Evolutionary conservation across 2,797 vertebrate genomes (phyloP), one percentile per base, ranked within the genome.

Genomic region (Tarsius wallacei): DNA sequence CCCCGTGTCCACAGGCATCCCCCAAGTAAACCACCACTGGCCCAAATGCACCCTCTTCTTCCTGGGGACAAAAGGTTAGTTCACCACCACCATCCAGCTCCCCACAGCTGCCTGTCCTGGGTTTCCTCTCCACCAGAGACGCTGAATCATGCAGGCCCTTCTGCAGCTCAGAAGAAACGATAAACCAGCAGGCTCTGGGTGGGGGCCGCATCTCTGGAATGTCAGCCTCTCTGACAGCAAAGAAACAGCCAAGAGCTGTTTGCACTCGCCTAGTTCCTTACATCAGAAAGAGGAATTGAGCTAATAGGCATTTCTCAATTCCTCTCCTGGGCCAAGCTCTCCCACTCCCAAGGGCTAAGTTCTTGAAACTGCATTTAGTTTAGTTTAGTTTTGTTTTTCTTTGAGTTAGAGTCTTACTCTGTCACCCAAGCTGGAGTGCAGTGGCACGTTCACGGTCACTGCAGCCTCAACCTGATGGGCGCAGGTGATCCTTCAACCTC

Each of bases 181-280:
- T 61, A 97, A 91, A 83, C 74, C 83, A 95, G 90, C 91, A 98
- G 97, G 90, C 94, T 31, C 71, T 95, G 98, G 98, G 98, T 3
- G 95, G 98, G 97, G 83, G 59, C 59, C 94, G 95, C 95, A 93
- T 78, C 42, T 90, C 78, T 97, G 97, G 96, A 98, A 90, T 87
- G 87, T 96, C 66, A 96, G 71, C 95, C 78, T 94, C 93, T 96
- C 95, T 97, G 97, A 98, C 98, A 92, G 84, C 68, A 42, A 70
- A 97, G 97, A 97, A 95, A 98, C 96, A 97, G 98, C 96, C 93
- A 78, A 98, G 96, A 90, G 97, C 76, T 26, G 8, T 90, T 96
- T 15, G 28, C 85, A 68, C 94, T 95, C 26, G 87, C 86, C 66
- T 87, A 93, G 95, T 97, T 98, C 97, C 98, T 97, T 93, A 98